Evolutionary conservation across 2,113 vertebrate genomes (phyloP), one percentile per base, ranked within the genome.

Genomic region (Mandrillus leucophaeus): DNA sequence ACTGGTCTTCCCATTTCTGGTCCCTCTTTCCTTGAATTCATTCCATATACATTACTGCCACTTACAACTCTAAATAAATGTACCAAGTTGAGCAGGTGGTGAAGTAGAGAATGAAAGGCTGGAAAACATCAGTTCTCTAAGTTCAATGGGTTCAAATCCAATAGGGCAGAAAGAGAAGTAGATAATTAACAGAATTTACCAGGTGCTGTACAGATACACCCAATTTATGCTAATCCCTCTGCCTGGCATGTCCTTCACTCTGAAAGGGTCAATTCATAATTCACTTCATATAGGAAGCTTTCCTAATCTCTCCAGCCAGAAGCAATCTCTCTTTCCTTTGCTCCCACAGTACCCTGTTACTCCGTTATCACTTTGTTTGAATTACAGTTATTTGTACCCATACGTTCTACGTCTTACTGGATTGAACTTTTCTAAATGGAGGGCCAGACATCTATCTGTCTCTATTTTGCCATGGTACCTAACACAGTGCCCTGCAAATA

Each of bases 151-250:
- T 61, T 97, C 87, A 75, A 83, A 89, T 52, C 32, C 90, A 97
- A 95, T 0, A 88, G 35, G n/a, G 23, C 72, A 85, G 48, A 95
- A n/a, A 96, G n/a, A 90, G 35, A 95, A 88, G 43, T 90, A 97
- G 93, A 61, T 75, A 95, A 95, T 70, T 91, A 95, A 95, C 82
- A 96, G 9, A 85, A 90, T 40, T 68, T 85, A 89, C 43, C 50
- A 72, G 72, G 52, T 88, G 12, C 50, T 90, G 64, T 0, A 75
- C 50, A 83, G 76, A 94, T 25, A 90, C 38, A 87, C 70, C 11
- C 66, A 93, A 75, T 30, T 81, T 88, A 95, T 4, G 27, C 89
- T 96, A 92, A 91, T 68, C 73, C 55, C 50, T 93, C 78, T 40
- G 23, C 17, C 35, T 59, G 85, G 78, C 61, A 68, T 48, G 55